A percentile compares a stretch with the other conserved stretches of the same genome.
phyloP scores from a whole-genome alignment of 1,140 invertebrate species.

The Drosophila yakuba region DNA sequence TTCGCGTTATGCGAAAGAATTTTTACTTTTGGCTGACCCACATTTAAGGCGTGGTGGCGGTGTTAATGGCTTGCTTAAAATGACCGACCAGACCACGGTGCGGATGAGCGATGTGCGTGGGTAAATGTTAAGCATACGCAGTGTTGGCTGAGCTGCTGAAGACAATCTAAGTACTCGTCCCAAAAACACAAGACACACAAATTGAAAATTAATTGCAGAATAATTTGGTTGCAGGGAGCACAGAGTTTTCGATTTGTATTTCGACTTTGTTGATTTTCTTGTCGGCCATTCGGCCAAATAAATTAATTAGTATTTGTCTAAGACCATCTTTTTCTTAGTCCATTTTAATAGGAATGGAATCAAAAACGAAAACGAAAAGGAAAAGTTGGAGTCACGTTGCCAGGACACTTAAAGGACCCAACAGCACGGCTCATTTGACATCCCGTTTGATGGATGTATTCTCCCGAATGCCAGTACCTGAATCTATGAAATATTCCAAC shows the following conservation, averaged over 20 bases:
- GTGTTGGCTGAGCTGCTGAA: constrained; percentile 6
- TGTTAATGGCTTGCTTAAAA: constrained; percentile 40
- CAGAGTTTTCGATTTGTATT: constrained; percentile 22
- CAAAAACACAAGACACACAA: constrained; percentile 43
- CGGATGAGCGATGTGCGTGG: constrained; percentile 49
- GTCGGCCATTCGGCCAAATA: constrained; percentile 27
- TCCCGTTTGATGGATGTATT: constrained; percentile 54
- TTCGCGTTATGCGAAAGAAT: constrained; percentile 28
- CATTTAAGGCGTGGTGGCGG: constrained; percentile 30
- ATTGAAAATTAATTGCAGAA: constrained; percentile 76
- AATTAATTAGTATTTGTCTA: constrained; percentile 52
- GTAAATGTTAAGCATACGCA: constrained; percentile 48
- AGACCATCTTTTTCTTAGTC: constrained; percentile 1
- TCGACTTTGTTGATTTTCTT: constrained; percentile 27
- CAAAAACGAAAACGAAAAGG: not conserved
- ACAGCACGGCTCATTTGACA: constrained; percentile 38
- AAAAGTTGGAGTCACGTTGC: constrained; percentile 29
- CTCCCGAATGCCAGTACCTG: constrained; percentile 42
- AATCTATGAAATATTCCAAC: constrained; percentile 29
- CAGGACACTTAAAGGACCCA: constrained; percentile 28
- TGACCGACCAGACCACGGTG: constrained; percentile 11
- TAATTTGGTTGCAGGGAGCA: constrained; percentile 22
- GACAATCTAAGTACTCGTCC: constrained; percentile 26
- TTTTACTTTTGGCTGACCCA: constrained; percentile 52
- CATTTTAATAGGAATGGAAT: not conserved